Evolutionary conservation across 2,888 invertebrate species (phyloP), one percentile per base, ranked within the genome.

Genomic region (Apodemia hepburni): DNA sequence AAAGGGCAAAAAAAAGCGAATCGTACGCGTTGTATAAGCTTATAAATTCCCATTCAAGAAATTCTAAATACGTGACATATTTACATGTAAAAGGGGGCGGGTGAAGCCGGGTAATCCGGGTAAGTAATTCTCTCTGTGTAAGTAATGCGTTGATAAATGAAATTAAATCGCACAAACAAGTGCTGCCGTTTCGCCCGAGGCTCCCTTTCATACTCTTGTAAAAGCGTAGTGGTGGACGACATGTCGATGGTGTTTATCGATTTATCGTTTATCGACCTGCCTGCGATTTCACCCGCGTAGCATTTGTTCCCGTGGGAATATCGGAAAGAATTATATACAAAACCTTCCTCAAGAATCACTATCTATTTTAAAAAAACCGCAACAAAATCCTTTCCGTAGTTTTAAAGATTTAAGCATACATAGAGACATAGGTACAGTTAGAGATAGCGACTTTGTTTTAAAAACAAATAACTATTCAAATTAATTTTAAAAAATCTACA

Each of bases 121-220:
- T 89, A 90, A 90, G 90, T 89, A 88, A 88, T 89, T 87, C 90
- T 81, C 82, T 84, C 84, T 81, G 81, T 82, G 90, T 87, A 88
- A 89, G 89, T 90, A 91, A 91, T 91, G 89, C 90, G 89, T 78
- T 91, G 90, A 91, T 91, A 90, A 91, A 91, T 91, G 90, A 88
- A 91, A 91, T 91, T 91, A 91, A 91, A 91, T 91, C 89, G 89
- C 88, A 89, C 89, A 91, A 91, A 91, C 90, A 90, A 90, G 87
- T 86, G 88, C 83, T 77, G 79, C 81, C 79, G 75, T 78, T 77
- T 75, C 80, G 73, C 82, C 84, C 82, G 76, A 67, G 81, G 84
- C 83, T 80, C 84, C 88, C 85, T 82, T 68, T 73, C 72, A 72
- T 73, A 73, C 75, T 72, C 72, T 76, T 71, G 74, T 77, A 71